A percentile compares a stretch with the other conserved stretches of the same genome.
Evolutionary conservation across 1,140 invertebrate species (phyloP).

Genomic region (Limonius californicus): DNA sequence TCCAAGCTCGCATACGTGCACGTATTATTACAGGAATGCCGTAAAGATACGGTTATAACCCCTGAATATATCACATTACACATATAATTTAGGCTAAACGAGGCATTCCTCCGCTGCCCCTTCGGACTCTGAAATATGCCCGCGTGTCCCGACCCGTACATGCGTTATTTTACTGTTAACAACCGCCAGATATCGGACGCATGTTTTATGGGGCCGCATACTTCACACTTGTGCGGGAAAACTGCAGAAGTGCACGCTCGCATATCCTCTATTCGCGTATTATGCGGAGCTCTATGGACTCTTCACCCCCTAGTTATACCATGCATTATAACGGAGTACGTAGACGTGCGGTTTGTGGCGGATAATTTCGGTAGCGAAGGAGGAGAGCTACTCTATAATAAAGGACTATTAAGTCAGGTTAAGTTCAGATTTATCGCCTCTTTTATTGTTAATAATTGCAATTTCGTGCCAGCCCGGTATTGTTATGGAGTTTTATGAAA

Average conservation of each 20-base stretch:
- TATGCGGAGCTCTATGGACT: neutral
- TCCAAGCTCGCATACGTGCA: neutral
- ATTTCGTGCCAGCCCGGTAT: conserved; percentile 3
- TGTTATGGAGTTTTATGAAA: neutral
- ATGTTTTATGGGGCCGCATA: conserved; percentile 5
- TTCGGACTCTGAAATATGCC: neutral
- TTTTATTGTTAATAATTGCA: conserved; percentile 15
- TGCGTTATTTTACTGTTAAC: conserved; percentile 12
- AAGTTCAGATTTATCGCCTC: conserved; percentile 14
- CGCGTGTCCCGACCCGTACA: conserved; percentile 2
- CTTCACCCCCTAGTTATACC: neutral
- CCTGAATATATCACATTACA: conserved; percentile 1
- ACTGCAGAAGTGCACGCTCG: neutral
- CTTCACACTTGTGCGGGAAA: neutral
- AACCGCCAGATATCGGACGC: conserved; percentile 5
- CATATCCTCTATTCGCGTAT: neutral
- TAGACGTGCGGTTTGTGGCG: neutral
- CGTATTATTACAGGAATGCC: neutral
- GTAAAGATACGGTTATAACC: neutral
- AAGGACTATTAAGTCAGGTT: conserved; percentile 13
- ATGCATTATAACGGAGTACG: neutral
- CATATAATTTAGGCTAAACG: conserved; percentile 8
- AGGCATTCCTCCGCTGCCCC: conserved; percentile 2
- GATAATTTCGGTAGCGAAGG: conserved; percentile 11
- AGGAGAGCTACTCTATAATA: conserved; percentile 4